Base-by-base conservation (phyloP, 2,113 vertebrate species). In the Turnix velox region DNA sequence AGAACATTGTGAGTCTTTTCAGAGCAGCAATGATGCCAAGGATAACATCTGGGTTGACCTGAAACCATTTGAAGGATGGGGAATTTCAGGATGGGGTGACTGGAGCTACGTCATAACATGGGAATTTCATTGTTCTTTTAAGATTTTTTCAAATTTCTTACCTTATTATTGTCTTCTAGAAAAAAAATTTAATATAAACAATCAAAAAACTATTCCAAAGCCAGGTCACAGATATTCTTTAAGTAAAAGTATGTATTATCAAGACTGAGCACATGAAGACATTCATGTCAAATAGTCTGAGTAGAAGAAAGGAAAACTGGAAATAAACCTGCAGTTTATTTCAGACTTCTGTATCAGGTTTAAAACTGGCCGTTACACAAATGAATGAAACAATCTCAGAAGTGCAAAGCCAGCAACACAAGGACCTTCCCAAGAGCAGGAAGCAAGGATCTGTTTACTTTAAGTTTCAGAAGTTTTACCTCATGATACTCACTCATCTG, bases 331-430 rank as follows among this genome's bases (percentile, higher is more conserved):
- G 59, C 73, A 76, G 69, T 63, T 52, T 65, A 91, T 87, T 86
- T 94, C 67, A 58, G 84, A 24, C 68, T 92, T 84, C 33, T 49
- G 42, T 68, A 83, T 85, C 84, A 59, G 31, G 84, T 87, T 93
- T 88, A 87, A 73, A 96, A 84, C 59, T 88, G 89, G 69, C 73
- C 59, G 43, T 62, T 52, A 72, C 42, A 93, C 75, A 88, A 87
- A 68, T 69, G 52, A 82, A 90, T 75, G 78, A 91, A 93, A 94
- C 63, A 54, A 81, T n/a, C 80, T 96, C 81, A 82, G 81, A 66
- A 71, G 81, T 63, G 62, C 83, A 89, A 88, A 92, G 45, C 55
- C 82, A 92, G 65, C 40, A 82, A 52, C 10, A 43, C 37, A 85
- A 79, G 88, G 74, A 83, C 83, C 76, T 89, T 93, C 91, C 77